Base-by-base conservation (phyloP, 2,888 invertebrate species). In the Ariolimax columbianus region DNA sequence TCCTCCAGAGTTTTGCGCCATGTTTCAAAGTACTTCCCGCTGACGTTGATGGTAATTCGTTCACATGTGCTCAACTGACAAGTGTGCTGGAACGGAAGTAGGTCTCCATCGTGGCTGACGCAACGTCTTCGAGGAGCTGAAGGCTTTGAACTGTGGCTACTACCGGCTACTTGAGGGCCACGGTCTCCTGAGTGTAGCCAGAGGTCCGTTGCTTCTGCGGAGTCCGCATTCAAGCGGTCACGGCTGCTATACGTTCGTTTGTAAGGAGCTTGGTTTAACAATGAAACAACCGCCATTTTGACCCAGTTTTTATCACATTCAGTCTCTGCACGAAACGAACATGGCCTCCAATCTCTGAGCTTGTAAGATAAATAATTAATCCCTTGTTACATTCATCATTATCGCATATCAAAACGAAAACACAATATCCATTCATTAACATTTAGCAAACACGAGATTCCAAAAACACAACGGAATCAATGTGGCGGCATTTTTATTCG, bases 21-120 rank as follows among this genome's bases (percentile, higher is more conserved):
- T 14, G 93, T 92, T 86, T 94, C 94, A 85, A 93, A 94, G 88
- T 93, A 91, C 89, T 93, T 92, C 19, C 94, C 94, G 84, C 93
- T 93, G 23, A 94, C 93, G 88, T 94, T 94, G 85, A 94, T 93
- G 0, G 91, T 91, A 43, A 94, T 91, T 36, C 93, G 87, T 83
- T 94, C 93, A 86, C 93, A 93, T 2, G 93, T 93, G 36, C 88
- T 87, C 30, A 91, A 86, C 43, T 88, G 88, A 86, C 94, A 93
- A 78, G 89, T 89, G 87, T 93, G 93, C 26, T 89, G 88, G 30
- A 89, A 36, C n/a, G 86, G 82, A 33, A 87, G 82, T 43, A 81
- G 77, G 51, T 78, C 86, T 14, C 83, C 87, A 19, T 82, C 72
- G 14, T 23, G 73, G 17, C 78, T 81, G 51, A 80, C 63, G 40